These are phyloP conservation scores for Aradophagus sp. DNA, from an alignment of 1,140 invertebrate genomes.

Conservation along the genomic window DNA sequence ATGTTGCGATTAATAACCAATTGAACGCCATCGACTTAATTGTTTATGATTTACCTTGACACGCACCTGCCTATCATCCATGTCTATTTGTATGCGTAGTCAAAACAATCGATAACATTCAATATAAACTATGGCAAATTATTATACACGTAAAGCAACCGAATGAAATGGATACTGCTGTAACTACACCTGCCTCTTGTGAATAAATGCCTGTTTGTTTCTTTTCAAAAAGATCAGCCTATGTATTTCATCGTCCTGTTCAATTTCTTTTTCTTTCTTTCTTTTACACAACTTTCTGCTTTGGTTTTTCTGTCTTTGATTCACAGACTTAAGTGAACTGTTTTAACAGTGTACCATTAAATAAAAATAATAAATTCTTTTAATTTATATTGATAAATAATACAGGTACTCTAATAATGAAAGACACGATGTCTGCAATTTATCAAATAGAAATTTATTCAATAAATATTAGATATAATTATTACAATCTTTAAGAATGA, in stretches of 20 bases:
- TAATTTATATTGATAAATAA: too few relatives aligned
- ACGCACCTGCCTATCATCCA: conserved; percentile 65
- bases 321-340: too few relatives aligned
- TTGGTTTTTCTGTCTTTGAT: too few relatives aligned
- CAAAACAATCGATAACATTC: conserved; percentile 64
- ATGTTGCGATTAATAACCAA: conserved; percentile 11
- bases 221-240: conserved; percentile 64
- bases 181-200: conserved; percentile 74
- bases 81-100: conserved; percentile 70
- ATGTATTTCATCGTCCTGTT: conserved; percentile 16
- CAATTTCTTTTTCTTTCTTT: not conserved
- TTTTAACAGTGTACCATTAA: too few relatives aligned
- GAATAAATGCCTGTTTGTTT: conserved; percentile 75
- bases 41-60: conserved; percentile 59
- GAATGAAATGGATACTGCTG: conserved; percentile 68
- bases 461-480: conserved; percentile 48
- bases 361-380: not conserved
- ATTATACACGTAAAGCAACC: conserved; percentile 65
- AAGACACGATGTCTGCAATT: conserved; percentile 48
- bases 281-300: too few relatives aligned
- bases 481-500: conserved; percentile 20
- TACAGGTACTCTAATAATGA: not conserved
- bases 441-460: conserved; percentile 52
- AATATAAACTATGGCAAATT: conserved; percentile 61
- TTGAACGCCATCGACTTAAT: conserved; percentile 24